Base-by-base conservation (phyloP, 2,888 invertebrate genomes). In the Zeuzera pyrina region DNA sequence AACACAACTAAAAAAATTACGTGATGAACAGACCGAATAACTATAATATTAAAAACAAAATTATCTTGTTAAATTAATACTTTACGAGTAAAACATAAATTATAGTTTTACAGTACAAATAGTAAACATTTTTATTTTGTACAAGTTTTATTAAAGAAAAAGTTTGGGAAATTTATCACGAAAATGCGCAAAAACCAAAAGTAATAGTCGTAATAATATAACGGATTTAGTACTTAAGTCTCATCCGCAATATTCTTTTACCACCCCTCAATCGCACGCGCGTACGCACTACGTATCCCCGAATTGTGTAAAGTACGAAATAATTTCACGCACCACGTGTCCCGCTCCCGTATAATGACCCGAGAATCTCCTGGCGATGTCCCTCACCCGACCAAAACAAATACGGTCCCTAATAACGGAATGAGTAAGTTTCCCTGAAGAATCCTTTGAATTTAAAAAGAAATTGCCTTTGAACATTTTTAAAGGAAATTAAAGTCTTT, bases 321-420 rank as follows among this genome's bases (percentile, higher is more conserved):
- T 83, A 79, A 83, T 83, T 83, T 83, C 81, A 83, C 83, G 83
- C 78, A 77, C 79, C 81, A 78, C 76, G 69, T 79, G 79, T 58
- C 62, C 51, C 61, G 67, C 57, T 64, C 55, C 58, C 65, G 70
- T 56, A 73, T 81, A 83, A 81, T 79, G 78, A 79, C 78, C 77
- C 70, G 63, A 57, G 63, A 60, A 61, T 57, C 56, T 57, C 61
- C 59, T 47, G 48, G 51, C 49, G 43, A 47, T 46, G n/a, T n/a
- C n/a, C n/a, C n/a, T n/a, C n/a, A 47, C 57, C 57, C 54, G 62
- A 56, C 57, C 71, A 70, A 66, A 77, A 68, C 70, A 78, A 79
- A 79, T 64, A 76, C 49, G 42, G 38, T 53, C 52, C 47, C 61
- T 72, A 72, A 72, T 70, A 66, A 66, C 52, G 52, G 58, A 52